These are phyloP conservation scores for Hucho hucho DNA, from an alignment of 2,113 vertebrate genomes.

Conservation along the genomic window DNA sequence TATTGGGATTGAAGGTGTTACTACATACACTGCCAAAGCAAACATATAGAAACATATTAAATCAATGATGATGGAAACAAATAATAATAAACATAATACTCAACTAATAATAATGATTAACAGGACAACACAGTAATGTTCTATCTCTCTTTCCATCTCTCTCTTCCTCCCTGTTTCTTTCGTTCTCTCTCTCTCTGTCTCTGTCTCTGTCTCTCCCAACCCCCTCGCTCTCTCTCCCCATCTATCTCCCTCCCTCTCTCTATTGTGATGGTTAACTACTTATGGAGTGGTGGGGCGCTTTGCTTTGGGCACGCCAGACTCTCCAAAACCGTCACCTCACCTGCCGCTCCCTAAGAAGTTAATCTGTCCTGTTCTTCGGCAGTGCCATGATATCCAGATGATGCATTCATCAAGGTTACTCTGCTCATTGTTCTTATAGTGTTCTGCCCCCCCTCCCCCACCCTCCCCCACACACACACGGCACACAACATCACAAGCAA, in stretches of 20 bases:
- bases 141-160: slow-evolving; percentile 12
- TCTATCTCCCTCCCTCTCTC: not conserved
- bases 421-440: slow-evolving; percentile 50
- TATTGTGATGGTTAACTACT: slow-evolving; percentile 54
- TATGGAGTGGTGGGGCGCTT: too few species aligned
- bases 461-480: slow-evolving; percentile 5
- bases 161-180: not conserved
- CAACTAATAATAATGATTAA: too few species aligned
- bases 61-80: not conserved
- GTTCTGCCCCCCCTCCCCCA: slow-evolving; percentile 7
- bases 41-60: too few species aligned
- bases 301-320: too few species aligned
- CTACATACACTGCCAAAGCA: too few species aligned
- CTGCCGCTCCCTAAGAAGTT: too few species aligned
- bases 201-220: not conserved
- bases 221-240: not conserved
- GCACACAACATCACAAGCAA: slow-evolving; percentile 31
- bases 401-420: slow-evolving; percentile 65
- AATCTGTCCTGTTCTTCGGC: slow-evolving; percentile 48
- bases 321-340: too few species aligned
- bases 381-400: slow-evolving; percentile 55
- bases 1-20: too few species aligned
- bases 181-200: slow-evolving; percentile 3
- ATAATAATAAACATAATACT: too few species aligned
- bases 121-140: not conserved